These are phyloP conservation scores for Lepidonotus clava DNA, from an alignment of 2,888 invertebrate genomes.

Conservation along the genomic window DNA sequence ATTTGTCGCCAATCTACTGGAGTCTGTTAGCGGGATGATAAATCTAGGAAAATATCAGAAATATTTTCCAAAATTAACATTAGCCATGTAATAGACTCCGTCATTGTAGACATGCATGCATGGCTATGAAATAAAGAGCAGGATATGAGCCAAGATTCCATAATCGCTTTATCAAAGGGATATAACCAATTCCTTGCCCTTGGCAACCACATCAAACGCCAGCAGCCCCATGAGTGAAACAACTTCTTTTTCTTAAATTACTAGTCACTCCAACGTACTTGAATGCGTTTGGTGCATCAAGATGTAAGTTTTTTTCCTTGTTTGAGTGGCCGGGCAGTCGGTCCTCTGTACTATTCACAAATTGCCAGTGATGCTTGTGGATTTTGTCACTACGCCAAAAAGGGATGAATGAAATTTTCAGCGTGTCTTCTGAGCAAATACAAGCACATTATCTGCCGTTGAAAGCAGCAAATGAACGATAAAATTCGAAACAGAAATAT, in stretches of 20 bases:
- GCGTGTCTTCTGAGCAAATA: not conserved
- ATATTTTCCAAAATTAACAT: too few relatives aligned
- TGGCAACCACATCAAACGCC: not conserved
- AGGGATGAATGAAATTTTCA: not conserved
- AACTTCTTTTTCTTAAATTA: constrained; percentile 10
- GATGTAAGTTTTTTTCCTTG: not conserved
- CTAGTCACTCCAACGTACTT: not conserved
- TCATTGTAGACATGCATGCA: too few relatives aligned
- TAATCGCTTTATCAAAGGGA: not conserved
- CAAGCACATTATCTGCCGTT: not conserved
- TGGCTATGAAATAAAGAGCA: too few relatives aligned
- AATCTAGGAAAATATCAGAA: too few relatives aligned
- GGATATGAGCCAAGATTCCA: constrained; percentile 26
- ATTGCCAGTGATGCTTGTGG: not conserved
- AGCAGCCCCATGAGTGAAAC: not conserved
- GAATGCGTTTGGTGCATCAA: not conserved
- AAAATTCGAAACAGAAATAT: constrained; percentile 18
- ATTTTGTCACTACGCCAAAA: not conserved
- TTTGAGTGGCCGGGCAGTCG: not conserved
- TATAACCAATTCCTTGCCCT: not conserved
- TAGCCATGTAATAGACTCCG: too few relatives aligned
- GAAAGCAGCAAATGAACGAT: constrained; percentile 13
- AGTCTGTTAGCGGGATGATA: too few relatives aligned
- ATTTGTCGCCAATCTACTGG: too few relatives aligned
- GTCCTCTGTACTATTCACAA: not conserved